Percentiles rank a stretch among this genome's conserved stretches.
Conservation (phyloP, 2,113 vertebrate genomes). For the Tachuris rubrigastra region DNA sequence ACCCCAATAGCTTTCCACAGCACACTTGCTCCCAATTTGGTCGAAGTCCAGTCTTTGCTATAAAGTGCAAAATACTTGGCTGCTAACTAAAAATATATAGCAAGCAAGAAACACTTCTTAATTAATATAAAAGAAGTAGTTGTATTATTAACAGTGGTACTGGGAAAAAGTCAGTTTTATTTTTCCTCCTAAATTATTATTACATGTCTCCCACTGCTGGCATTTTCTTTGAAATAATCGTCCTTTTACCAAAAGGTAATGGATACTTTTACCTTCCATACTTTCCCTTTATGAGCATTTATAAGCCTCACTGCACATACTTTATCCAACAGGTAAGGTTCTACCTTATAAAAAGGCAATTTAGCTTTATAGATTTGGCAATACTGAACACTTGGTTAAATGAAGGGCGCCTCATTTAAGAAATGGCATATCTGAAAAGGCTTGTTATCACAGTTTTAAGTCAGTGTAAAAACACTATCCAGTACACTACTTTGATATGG, state of each 20-base stretch:
- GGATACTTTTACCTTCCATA: constrained; percentile 52
- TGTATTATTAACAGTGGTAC: constrained; percentile 60
- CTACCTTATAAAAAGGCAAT: constrained; percentile 65
- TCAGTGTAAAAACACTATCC: not conserved
- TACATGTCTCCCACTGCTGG: constrained; percentile 60
- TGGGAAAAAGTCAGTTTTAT: constrained; percentile 62
- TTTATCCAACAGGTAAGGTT: constrained; percentile 64
- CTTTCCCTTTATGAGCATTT: constrained; percentile 59
- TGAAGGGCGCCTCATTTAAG: constrained; percentile 40
- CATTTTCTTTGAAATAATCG: constrained; percentile 62
- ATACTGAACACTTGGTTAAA: constrained; percentile 43
- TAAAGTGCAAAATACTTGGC: constrained; percentile 52
- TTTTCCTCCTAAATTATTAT: constrained; percentile 59
- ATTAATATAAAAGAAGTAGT: constrained; percentile 64
- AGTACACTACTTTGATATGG: not conserved
- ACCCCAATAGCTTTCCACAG: constrained; percentile 20
- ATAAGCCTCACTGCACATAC: constrained; percentile 66
- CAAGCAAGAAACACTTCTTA: constrained; percentile 52
- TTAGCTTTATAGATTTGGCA: constrained; percentile 64
- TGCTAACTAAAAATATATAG: constrained; percentile 48
- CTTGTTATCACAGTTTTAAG: constrained; percentile 20
- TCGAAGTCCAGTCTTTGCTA: constrained; percentile 46
- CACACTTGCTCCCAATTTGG: constrained; percentile 44
- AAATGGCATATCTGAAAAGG: constrained; percentile 40
- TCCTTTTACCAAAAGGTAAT: constrained; percentile 65